Evolutionary conservation across 2,113 vertebrate species (phyloP), one percentile per base, ranked within the genome.

Genomic region (Callipepla squamata): DNA sequence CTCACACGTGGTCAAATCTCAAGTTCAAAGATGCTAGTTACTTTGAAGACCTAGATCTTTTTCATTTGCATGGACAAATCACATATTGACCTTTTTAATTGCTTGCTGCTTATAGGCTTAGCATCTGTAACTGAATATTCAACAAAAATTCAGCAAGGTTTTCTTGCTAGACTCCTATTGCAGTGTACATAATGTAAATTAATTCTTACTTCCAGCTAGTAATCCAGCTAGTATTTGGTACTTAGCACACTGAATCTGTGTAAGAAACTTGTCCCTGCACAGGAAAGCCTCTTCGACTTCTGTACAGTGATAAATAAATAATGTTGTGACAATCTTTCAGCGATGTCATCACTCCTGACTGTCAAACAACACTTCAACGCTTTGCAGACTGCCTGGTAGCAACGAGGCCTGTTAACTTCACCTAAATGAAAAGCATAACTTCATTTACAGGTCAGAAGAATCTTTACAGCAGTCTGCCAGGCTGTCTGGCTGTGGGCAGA

Each of bases 321-420:
- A 80, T 74, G 63, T 76, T 92, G 77, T 89, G 85, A 92, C 58
- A 80, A 6, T 67, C 72, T 92, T 96, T 87, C 51, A 93, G 78
- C 75, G 82, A 89, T 84, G 32, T 73, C 90, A 87, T 87, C 44
- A 42, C 30, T 73, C 45, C 63, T 92, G 50, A 70, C 50, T 81
- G 57, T 90, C 85, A 94, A 72, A 80, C 2, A 19, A 50, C 32
- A 68, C 51, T 92, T 90, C 50, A 87, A 26, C 65, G 66, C 2
- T 0, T 74, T 84, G 57, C 75, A 85, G 85, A 76, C 45, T 2
- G 50, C 79, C 73, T 1, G 1, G 58, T 42, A 90, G 58, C 30
- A 85, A 16, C 1, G 1, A 0, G 2, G 42, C 70, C 90, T 80
- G 30, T 69, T 87, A 77, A 32, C 58, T 88, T 58, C 81, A 18